phyloP scores from a whole-genome alignment of 1,140 invertebrate species.

The Plodia interpunctella region DNA sequence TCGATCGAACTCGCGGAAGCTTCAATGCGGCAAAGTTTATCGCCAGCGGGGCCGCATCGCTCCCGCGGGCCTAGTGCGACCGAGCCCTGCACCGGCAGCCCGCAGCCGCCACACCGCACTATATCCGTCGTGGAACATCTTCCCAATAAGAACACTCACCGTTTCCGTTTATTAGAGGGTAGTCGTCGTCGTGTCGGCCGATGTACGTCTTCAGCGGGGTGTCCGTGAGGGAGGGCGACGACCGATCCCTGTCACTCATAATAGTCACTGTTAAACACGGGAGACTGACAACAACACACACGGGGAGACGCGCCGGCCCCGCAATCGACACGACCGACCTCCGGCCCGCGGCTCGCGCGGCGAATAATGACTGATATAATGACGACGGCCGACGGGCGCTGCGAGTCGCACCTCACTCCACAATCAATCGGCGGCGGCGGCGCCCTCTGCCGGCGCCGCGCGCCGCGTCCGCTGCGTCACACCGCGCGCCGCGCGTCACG shows the following conservation, averaged over 20 bases:
- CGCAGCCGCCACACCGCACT: constrained; percentile 17
- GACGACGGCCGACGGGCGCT: constrained; percentile 28
- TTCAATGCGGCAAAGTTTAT: constrained; percentile 59
- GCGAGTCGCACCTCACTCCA: constrained; percentile 17
- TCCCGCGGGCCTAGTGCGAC: constrained; percentile 33
- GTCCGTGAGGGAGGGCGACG: constrained; percentile 86
- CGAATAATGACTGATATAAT: constrained; percentile 69
- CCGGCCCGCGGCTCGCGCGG: constrained; percentile 70
- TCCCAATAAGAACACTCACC: constrained; percentile 77
- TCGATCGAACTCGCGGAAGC: constrained; percentile 55
- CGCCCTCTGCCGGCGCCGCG: constrained; percentile 22
- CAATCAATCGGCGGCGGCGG: constrained; percentile 21
- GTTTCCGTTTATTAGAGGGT: constrained; percentile 84
- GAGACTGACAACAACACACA: constrained; percentile 55
- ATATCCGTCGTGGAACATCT: constrained; percentile 6
- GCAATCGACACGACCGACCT: constrained; percentile 66
- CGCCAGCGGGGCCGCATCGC: constrained; percentile 28
- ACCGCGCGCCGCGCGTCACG: too few species aligned
- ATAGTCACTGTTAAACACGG: constrained; percentile 66
- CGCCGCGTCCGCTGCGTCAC: too few species aligned
- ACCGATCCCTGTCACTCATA: constrained; percentile 88
- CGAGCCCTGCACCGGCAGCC: constrained; percentile 15
- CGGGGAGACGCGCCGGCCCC: constrained; percentile 65
- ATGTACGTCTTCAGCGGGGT: constrained; percentile 87
- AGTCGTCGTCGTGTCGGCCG: constrained; percentile 85